Base-by-base conservation (phyloP, 2,888 invertebrate genomes). In the Blastobasis adustella region DNA sequence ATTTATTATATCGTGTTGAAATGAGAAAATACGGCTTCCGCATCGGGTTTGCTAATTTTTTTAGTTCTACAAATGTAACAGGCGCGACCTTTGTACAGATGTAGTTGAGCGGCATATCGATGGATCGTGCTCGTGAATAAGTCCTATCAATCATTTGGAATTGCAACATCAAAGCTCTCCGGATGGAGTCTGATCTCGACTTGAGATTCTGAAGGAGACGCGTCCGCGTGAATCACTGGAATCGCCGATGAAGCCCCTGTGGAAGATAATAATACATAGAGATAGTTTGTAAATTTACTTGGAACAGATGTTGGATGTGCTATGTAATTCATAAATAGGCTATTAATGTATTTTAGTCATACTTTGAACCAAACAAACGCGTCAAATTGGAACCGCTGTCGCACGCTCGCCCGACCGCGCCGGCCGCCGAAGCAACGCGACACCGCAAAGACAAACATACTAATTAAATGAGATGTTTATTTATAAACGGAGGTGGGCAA, bases 331-430 rank as follows among this genome's bases (percentile, higher is more conserved):
- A 23, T 23, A 23, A 23, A 23, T 23, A 23, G 23, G 23, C 23
- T 23, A 23, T 23, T 23, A 23, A 23, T 23, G 23, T 23, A 23
- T 23, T 23, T 23, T 23, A 23, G 23, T 23, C 23, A 23, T 23
- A 23, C 23, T 23, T 23, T 23, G 23, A 23, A 23, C 23, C 23
- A 23, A 23, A 23, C 23, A 23, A 23, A 23, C 23, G 82, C 77
- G 65, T 83, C 79, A 73, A 78, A 65, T 83, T 78, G 72, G 76
- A 72, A 72, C 67, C 59, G 57, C 51, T 60, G 79, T 82, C 80
- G 57, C 56, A 72, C 69, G 75, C 66, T 63, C 56, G 59, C 54
- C 58, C 57, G 58, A 59, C 69, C 72, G 56, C 58, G 55, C 62
- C 53, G 53, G 5, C 48, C 51, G 58, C 53, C 10, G 38, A 45